phyloP scores from a whole-genome alignment of 2,113 vertebrate species.

The Butorides virescens region DNA sequence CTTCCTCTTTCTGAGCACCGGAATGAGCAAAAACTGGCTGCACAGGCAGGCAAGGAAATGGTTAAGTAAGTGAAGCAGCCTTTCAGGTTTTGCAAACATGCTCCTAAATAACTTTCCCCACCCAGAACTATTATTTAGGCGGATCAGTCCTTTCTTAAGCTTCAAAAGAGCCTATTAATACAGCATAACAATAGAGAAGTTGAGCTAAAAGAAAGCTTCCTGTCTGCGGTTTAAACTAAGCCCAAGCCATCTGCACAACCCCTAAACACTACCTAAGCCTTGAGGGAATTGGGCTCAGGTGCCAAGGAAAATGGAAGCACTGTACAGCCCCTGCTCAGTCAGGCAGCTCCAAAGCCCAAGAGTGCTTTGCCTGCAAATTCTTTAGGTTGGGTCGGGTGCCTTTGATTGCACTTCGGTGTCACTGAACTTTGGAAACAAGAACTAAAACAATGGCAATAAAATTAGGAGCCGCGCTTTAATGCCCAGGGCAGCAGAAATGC shows the following conservation, averaged over 20 bases:
- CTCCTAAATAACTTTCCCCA: slow-evolving; percentile 48
- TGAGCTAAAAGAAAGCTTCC: slow-evolving; percentile 65
- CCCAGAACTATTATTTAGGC: slow-evolving; percentile 53
- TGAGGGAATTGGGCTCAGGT: slow-evolving; percentile 7
- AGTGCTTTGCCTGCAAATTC: background rate
- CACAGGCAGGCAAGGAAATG: background rate
- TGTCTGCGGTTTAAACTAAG: slow-evolving; percentile 56
- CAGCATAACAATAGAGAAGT: slow-evolving; percentile 62
- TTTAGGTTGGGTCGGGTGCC: background rate
- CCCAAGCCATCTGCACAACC: slow-evolving; percentile 49
- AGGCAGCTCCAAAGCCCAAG: background rate
- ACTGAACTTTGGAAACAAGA: background rate
- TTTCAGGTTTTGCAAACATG: background rate
- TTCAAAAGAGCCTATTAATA: slow-evolving; percentile 70
- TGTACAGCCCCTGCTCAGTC: background rate
- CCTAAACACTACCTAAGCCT: slow-evolving; percentile 5
- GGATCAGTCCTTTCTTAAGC: slow-evolving; percentile 58
- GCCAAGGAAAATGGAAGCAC: slow-evolving; percentile 34
- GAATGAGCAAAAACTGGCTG: background rate
- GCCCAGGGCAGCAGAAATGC: background rate
- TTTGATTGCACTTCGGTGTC: background rate
- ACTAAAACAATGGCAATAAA: background rate
- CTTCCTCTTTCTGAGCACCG: background rate
- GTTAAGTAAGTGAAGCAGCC: slow-evolving; percentile 25
- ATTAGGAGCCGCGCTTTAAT: background rate